Percentiles rank a stretch among this genome's conserved stretches.
phyloP scores from a whole-genome alignment of 2,113 vertebrate species.

The Dicerorhinus sumatrensis region DNA sequence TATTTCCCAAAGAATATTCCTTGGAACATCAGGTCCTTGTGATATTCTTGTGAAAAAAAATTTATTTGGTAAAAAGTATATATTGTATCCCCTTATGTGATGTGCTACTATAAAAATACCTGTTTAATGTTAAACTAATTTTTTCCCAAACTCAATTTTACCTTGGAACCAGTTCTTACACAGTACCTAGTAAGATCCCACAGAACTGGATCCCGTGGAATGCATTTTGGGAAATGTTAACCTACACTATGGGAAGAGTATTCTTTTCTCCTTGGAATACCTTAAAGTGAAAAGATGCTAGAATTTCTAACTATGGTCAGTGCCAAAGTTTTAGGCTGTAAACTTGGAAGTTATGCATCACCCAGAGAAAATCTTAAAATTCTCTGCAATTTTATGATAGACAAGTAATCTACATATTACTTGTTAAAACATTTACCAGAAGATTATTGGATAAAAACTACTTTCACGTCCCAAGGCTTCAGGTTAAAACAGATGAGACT shows the following conservation, averaged over 20 bases:
- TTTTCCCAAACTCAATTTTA: not conserved
- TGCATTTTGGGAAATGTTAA: not conserved
- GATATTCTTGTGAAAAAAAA: not conserved
- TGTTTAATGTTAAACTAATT: not conserved
- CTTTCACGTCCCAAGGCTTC: not conserved
- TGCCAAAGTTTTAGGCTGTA: conserved; percentile 16
- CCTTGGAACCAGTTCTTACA: not conserved
- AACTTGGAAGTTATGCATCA: not conserved
- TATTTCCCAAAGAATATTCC: not conserved
- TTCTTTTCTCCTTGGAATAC: not conserved
- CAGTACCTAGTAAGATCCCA: not conserved
- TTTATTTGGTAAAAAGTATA: not conserved
- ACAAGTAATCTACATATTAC: conserved; percentile 23
- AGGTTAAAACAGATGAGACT: not conserved
- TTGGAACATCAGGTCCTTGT: not conserved
- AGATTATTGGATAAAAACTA: not conserved
- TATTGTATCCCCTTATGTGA: not conserved
- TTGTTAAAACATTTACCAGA: not conserved
- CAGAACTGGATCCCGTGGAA: not conserved
- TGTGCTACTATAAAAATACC: not conserved
- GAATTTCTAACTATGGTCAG: conserved; percentile 24
- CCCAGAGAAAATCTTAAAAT: not conserved
- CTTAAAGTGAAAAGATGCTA: not conserved
- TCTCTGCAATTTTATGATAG: conserved; percentile 40
- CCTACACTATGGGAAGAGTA: not conserved